Base-by-base conservation (phyloP, 2,797 vertebrate species). In the Cottoperca gobio region DNA sequence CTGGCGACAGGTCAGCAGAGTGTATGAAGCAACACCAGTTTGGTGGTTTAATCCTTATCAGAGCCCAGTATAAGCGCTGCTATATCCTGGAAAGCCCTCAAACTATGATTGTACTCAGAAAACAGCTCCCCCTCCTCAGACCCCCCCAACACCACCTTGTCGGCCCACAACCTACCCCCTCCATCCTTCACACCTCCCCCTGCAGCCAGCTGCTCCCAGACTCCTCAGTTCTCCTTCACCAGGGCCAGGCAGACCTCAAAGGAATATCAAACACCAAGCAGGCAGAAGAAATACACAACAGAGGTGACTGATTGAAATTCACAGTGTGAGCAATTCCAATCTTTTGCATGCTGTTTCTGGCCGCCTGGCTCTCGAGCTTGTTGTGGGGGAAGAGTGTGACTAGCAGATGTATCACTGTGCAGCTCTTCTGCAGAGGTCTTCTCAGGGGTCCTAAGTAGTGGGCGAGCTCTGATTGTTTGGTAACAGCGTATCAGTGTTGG, bases 241-340 rank as follows among this genome's bases (percentile, higher is more conserved):
- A 4, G 39, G 76, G 48, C 76, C 60, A 71, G 42, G 35, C 67
- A 52, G 50, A 62, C 60, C 76, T 79, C 81, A 75, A 50, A 84
- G 59, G 79, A 89, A 82, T 79, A 81, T 61, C 72, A 73, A 78
- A 76, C 59, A 48, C 55, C 24, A 46, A 62, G 59, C 63, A 58
- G 23, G 23, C 67, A 42, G 60, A 60, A 80, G 63, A 77, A 82
- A 78, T 69, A 79, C 77, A 79, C 57, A 77, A 73, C 77, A 42
- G 76, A 80, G 83, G 88, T 83, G 84, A 75, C 82, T 88, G 84
- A 89, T 89, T 86, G 85, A 85, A 90, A 88, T 81, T 88, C 85
- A 82, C 84, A 84, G 86, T 78, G 71, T 87, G 86, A 87, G 70
- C 45, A 72, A 82, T 82, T 90, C 71, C 77, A 81, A 86, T 88